Evolutionary conservation across 2,888 invertebrate genomes (phyloP).

Genomic region (Anthophora plumipes): DNA sequence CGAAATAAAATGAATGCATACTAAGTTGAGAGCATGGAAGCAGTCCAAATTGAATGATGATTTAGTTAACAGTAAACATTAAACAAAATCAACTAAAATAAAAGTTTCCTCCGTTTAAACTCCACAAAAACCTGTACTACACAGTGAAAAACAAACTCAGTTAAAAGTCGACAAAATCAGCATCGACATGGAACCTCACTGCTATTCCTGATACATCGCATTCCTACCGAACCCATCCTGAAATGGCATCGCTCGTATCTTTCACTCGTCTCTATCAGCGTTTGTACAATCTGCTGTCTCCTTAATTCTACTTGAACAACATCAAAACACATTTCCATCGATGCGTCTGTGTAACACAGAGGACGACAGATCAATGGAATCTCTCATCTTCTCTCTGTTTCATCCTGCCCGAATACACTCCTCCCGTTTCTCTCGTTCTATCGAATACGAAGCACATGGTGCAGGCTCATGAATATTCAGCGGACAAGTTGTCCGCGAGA

Average conservation of each 20-base stretch:
- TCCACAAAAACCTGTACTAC: neutral
- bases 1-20: too few relatives aligned
- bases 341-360: slow-evolving; percentile 20
- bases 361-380: slow-evolving; percentile 57
- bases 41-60: too few relatives aligned
- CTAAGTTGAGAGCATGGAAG: too few relatives aligned
- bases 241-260: neutral
- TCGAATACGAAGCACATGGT: slow-evolving; percentile 39
- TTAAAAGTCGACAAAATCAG: neutral
- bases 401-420: neutral
- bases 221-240: slow-evolving; percentile 13
- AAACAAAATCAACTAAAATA: too few relatives aligned
- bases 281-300: neutral
- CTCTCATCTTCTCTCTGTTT: slow-evolving; percentile 23
- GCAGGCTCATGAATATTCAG: slow-evolving; percentile 81
- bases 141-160: neutral
- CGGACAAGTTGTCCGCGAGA: slow-evolving; percentile 78
- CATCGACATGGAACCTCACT: neutral
- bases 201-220: neutral
- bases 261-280: slow-evolving; percentile 8
- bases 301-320: neutral
- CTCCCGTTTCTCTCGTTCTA: slow-evolving; percentile 35
- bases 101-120: too few relatives aligned
- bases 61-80: too few relatives aligned
- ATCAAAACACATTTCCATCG: slow-evolving; percentile 34